phyloP scores from a whole-genome alignment of 2,888 invertebrate species.

The Augiades crinisus region DNA sequence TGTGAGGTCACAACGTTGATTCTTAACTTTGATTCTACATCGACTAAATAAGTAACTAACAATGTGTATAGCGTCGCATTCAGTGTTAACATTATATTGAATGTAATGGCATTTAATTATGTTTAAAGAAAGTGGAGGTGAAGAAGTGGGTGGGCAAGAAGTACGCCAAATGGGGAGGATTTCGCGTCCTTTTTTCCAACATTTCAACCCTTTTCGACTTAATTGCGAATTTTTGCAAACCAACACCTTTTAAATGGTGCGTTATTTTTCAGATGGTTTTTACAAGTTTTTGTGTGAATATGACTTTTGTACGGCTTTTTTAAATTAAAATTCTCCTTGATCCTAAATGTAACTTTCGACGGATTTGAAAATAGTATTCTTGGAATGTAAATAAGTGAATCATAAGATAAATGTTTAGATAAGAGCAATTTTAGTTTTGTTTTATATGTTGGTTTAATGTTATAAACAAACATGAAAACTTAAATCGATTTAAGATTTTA shows the following conservation, averaged over 20 bases:
- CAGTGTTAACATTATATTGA: neutral
- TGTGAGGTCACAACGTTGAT: too few relatives aligned
- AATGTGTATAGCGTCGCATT: neutral
- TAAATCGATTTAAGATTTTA: too few relatives aligned
- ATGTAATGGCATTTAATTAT: neutral
- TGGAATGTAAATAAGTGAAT: too few relatives aligned
- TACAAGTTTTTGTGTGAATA: neutral
- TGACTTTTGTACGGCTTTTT: neutral
- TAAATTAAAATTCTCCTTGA: neutral
- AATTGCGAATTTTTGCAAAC: conserved; percentile 7
- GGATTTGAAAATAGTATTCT: too few relatives aligned
- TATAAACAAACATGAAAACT: too few relatives aligned
- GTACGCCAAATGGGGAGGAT: too few relatives aligned
- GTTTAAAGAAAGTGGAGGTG: neutral
- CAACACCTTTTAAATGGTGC: neutral
- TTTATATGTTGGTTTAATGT: too few relatives aligned
- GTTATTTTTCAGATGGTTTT: neutral
- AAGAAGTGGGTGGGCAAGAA: too few relatives aligned
- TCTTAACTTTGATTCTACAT: too few relatives aligned
- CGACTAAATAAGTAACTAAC: neutral
- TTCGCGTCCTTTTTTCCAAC: neutral
- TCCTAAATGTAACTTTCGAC: too few relatives aligned
- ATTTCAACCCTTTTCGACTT: neutral
- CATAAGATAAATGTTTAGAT: too few relatives aligned
- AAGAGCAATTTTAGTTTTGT: too few relatives aligned